A percentile compares a stretch with the other conserved stretches of the same genome.
Conservation (phyloP, 2,113 vertebrate species). For the Sylvia atricapilla region DNA sequence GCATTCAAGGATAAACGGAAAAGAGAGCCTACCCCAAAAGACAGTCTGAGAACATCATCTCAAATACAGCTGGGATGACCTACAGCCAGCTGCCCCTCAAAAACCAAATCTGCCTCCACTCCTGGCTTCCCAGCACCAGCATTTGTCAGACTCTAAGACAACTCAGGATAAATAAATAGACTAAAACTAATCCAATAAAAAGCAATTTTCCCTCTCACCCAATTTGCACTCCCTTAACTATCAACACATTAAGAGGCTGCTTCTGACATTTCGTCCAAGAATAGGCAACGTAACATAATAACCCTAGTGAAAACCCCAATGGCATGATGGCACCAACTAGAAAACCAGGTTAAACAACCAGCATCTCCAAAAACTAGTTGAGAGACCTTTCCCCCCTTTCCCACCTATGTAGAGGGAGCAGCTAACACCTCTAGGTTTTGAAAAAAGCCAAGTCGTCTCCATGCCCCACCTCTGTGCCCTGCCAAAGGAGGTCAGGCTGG, state of each 20-base stretch:
- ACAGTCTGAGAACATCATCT: background rate
- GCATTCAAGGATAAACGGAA: background rate
- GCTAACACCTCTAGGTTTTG: background rate
- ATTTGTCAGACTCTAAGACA: background rate
- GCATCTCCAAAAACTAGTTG: background rate
- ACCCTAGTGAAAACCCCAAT: background rate
- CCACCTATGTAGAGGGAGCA: background rate
- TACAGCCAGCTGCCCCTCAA: background rate
- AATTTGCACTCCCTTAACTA: background rate
- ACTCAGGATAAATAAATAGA: background rate
- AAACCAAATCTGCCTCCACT: background rate
- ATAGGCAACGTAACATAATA: background rate
- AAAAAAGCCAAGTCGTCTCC: background rate
- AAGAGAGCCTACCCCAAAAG: background rate
- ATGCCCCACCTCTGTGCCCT: background rate
- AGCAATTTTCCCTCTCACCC: background rate
- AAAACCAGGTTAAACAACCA: background rate
- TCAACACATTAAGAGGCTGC: background rate
- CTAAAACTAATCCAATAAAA: background rate
- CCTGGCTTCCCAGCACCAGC: background rate
- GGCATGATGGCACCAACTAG: background rate
- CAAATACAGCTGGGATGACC: background rate
- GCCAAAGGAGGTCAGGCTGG: background rate
- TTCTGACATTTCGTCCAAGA: background rate
- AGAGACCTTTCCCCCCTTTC: background rate